phyloP scores from a whole-genome alignment of 2,113 vertebrate species.

The Lepus europaeus region DNA sequence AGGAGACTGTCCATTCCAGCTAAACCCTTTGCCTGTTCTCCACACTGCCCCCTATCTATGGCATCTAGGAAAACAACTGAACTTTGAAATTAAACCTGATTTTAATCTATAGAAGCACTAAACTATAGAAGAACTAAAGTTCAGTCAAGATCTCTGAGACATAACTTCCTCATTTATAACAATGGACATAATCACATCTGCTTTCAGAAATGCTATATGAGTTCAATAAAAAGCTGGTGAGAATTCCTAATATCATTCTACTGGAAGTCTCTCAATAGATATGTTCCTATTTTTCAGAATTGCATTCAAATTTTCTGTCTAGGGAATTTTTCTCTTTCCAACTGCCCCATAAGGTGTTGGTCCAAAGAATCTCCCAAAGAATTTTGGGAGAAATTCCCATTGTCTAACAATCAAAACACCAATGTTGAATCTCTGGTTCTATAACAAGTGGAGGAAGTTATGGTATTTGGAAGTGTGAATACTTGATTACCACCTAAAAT shows the following conservation, averaged over 20 bases:
- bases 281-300: neutral
- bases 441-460: neutral
- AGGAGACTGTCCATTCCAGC: neutral
- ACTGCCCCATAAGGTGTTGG: neutral
- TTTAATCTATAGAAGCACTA: slow-evolving; percentile 2
- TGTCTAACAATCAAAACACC: neutral
- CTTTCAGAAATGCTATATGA: neutral
- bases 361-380: neutral
- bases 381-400: neutral
- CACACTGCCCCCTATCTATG: neutral
- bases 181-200: neutral
- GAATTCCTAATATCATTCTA: neutral
- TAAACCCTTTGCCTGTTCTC: neutral
- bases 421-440: slow-evolving; percentile 3
- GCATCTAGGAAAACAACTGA: neutral
- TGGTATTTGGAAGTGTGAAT: neutral
- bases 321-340: slow-evolving; percentile 30
- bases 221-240: neutral
- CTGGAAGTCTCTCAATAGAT: neutral
- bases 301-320: slow-evolving; percentile 42
- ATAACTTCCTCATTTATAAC: slow-evolving; percentile 16
- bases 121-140: neutral
- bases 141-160: neutral
- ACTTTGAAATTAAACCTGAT: slow-evolving; percentile 47
- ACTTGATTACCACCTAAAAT: slow-evolving; percentile 5